Evolutionary conservation across 1,140 invertebrate genomes (phyloP).

Genomic region (Caenorhabditis elegans): DNA sequence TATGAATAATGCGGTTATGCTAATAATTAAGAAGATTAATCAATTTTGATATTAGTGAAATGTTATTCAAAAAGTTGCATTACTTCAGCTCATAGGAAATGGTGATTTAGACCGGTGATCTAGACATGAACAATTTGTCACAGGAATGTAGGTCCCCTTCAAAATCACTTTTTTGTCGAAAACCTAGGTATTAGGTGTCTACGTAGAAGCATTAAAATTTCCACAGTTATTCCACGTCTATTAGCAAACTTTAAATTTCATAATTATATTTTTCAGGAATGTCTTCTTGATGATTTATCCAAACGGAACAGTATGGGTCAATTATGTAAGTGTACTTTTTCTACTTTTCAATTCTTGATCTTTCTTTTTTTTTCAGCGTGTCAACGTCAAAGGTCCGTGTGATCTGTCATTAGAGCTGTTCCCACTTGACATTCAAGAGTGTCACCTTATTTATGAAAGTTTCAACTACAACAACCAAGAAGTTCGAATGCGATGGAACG

Average conservation of each 20-base stretch:
- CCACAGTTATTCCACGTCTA: too few relatives aligned
- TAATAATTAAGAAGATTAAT: too few relatives aligned
- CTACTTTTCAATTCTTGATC: neutral
- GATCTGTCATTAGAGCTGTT: constrained; percentile 56
- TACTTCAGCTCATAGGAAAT: too few relatives aligned
- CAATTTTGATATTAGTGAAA: neutral
- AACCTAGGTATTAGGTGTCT: too few relatives aligned
- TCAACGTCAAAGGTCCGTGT: constrained; percentile 64
- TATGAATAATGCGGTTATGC: neutral
- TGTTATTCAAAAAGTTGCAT: neutral
- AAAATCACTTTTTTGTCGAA: too few relatives aligned
- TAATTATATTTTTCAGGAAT: constrained; percentile 54
- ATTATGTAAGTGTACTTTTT: constrained; percentile 52
- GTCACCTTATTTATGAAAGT: constrained; percentile 64
- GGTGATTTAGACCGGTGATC: too few relatives aligned
- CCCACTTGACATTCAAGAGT: constrained; percentile 62
- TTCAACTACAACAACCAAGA: constrained; percentile 67
- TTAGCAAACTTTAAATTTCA: too few relatives aligned
- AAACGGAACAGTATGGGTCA: constrained; percentile 65
- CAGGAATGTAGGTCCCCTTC: too few relatives aligned
- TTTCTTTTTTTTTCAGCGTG: constrained; percentile 52
- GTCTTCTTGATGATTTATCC: constrained; percentile 65
- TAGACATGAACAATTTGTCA: neutral
- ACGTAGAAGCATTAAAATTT: too few relatives aligned
- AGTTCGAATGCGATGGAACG: constrained; percentile 65